Percentiles rank a stretch among this genome's conserved stretches.
Evolutionary conservation across 1,140 invertebrate genomes (phyloP).

Genomic region (Micrasema longulum): DNA sequence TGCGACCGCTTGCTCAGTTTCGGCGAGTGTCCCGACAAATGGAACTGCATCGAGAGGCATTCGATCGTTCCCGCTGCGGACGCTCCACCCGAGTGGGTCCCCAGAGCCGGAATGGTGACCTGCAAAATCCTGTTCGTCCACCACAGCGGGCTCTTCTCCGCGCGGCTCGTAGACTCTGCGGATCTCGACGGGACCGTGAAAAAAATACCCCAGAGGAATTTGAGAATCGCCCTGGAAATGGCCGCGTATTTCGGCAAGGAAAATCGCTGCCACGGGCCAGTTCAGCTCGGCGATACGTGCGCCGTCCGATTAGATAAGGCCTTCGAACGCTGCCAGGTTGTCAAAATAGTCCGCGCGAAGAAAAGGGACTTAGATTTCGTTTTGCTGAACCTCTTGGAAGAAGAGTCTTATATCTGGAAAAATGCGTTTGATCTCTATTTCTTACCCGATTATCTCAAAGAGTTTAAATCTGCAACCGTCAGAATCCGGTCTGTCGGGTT

Average conservation of each 20-base stretch:
- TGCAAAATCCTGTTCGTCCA: slow-evolving; percentile 63
- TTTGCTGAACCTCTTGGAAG: slow-evolving; percentile 61
- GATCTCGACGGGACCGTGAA: slow-evolving; percentile 49
- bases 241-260: slow-evolving; percentile 58
- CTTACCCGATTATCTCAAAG: slow-evolving; percentile 61
- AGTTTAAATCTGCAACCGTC: slow-evolving; percentile 57
- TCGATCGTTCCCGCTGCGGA: slow-evolving; percentile 51
- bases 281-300: slow-evolving; percentile 61
- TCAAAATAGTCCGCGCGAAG: slow-evolving; percentile 57
- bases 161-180: slow-evolving; percentile 57
- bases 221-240: slow-evolving; percentile 60
- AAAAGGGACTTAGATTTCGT: slow-evolving; percentile 58
- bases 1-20: slow-evolving; percentile 59
- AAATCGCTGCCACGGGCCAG: slow-evolving; percentile 59
- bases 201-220: slow-evolving; percentile 59
- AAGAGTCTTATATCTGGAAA: slow-evolving; percentile 58
- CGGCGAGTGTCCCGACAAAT: slow-evolving; percentile 54
- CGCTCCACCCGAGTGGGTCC: slow-evolving; percentile 59
- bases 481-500: slow-evolving; percentile 60
- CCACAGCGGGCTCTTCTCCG: slow-evolving; percentile 58
- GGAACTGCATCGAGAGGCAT: slow-evolving; percentile 9
- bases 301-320: slow-evolving; percentile 58
- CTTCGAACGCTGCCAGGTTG: slow-evolving; percentile 60
- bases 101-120: slow-evolving; percentile 58
- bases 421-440: slow-evolving; percentile 59